Evolutionary conservation across 2,888 invertebrate genomes (phyloP).

Genomic region (Willowsia nigromaculata): DNA sequence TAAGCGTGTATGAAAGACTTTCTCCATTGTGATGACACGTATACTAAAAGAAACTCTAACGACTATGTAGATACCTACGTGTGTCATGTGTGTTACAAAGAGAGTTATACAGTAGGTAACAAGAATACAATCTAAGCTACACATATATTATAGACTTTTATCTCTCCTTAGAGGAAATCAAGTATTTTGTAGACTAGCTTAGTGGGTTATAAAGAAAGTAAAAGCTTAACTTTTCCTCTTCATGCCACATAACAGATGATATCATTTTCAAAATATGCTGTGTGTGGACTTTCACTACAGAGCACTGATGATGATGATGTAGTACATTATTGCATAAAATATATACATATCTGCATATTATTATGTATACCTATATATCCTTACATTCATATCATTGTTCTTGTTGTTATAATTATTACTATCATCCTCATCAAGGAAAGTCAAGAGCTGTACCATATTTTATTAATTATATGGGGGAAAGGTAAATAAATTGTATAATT

Average conservation of each 20-base stretch:
- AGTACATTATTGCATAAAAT: not conserved
- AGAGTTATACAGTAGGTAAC: not conserved
- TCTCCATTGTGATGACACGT: constrained; percentile 57
- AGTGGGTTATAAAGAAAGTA: not conserved
- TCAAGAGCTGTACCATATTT: constrained; percentile 16
- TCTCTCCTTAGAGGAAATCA: constrained; percentile 15
- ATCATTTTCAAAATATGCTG: constrained; percentile 48
- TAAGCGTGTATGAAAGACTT: constrained; percentile 3
- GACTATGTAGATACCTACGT: not conserved
- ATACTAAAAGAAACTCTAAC: constrained; percentile 35
- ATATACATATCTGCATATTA: constrained; percentile 1
- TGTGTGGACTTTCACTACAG: not conserved
- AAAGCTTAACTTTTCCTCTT: not conserved
- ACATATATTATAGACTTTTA: constrained; percentile 12
- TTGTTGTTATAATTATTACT: not conserved
- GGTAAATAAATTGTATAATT: constrained; percentile 61
- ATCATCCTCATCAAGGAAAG: not conserved
- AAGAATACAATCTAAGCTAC: not conserved
- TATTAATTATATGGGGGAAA: constrained; percentile 59
- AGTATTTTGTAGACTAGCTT: constrained; percentile 27
- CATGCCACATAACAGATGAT: not conserved
- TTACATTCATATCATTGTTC: constrained; percentile 27
- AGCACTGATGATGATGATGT: constrained; percentile 20
- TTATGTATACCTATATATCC: not conserved
- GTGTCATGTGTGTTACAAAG: not conserved